Evolutionary conservation across 2,888 invertebrate species (phyloP).

Genomic region (Drosophila picticornis): DNA sequence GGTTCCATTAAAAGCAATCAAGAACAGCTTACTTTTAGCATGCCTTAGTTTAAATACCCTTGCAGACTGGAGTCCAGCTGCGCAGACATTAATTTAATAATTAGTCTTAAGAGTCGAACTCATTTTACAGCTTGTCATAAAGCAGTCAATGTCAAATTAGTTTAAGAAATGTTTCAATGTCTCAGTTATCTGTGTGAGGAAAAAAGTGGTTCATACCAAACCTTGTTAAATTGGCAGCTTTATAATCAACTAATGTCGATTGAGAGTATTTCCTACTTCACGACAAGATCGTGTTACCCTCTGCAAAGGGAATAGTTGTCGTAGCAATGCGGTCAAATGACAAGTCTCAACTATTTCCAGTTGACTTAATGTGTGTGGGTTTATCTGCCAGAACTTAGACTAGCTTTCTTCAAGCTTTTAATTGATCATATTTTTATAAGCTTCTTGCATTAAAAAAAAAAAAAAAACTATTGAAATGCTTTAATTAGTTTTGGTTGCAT

Average conservation of each 20-base stretch:
- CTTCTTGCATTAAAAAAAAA: constrained; percentile 48
- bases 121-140: background rate
- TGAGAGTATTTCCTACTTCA: background rate
- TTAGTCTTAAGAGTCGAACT: background rate
- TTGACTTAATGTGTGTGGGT: constrained; percentile 60
- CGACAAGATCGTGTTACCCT: background rate
- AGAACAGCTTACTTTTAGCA: background rate
- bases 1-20: constrained; percentile 57
- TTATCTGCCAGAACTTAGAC: constrained; percentile 49
- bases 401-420: constrained; percentile 21
- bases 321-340: constrained; percentile 55
- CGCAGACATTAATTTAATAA: background rate
- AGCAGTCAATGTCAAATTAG: no score
- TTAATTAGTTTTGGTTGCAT: constrained; percentile 45
- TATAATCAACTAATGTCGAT: background rate
- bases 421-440: constrained; percentile 14
- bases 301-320: background rate
- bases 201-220: background rate
- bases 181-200: no score
- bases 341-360: constrained; percentile 59
- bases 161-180: background rate
- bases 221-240: background rate
- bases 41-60: background rate
- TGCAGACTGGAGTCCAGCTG: background rate
- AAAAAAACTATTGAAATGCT: constrained; percentile 2